Evolutionary conservation across 2,797 vertebrate species (phyloP), one percentile per base, ranked within the genome.

Genomic region (Coluber constrictor): DNA sequence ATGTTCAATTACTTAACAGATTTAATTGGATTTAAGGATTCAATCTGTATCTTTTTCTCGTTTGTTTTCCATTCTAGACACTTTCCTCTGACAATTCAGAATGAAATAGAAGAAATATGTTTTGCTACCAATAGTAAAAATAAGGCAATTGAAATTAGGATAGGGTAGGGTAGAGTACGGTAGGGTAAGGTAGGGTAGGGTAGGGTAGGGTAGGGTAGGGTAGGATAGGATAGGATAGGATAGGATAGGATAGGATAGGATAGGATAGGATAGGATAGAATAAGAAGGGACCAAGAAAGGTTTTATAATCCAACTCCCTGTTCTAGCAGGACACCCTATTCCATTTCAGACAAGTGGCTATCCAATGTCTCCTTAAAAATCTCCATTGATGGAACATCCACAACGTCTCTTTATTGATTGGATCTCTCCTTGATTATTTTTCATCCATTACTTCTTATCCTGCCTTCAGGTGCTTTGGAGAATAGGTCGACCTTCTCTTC

Each of bases 131-230:
- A 20, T 79, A 79, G 3, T 10, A 43, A 43, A 23, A 43, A 11
- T 4, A 74, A 74, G 32, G 3, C 16, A 74, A 20, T 74, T 74
- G 32, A 74, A 74, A 32, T 66, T 66, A 29, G 66, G 15, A 0
- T 32, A n/a, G n/a, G 5, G 1, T 66, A 4, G 63, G 4, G 4
- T 13, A 9, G 60, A 2, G 2, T 15, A 6, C 12, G 1, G 5
- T 5, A 6, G 63, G 11, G 6, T 1, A 3, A 1, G 5, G 15
- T 56, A 15, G 56, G 4, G 7, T 60, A 23, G 57, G 0, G 7
- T 8, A 20, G 18, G 2, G 20, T 18, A 20, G 1, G 18, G 3
- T 56, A 56, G 55, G 1, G 15, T 15, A 56, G 55, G 0, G 54
- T 12, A 13, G 55, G 3, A 6, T 23, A 23, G 57, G 0, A 6